These are phyloP conservation scores for Limonius californicus DNA, from an alignment of 1,140 invertebrate genomes.

Conservation along the genomic window DNA sequence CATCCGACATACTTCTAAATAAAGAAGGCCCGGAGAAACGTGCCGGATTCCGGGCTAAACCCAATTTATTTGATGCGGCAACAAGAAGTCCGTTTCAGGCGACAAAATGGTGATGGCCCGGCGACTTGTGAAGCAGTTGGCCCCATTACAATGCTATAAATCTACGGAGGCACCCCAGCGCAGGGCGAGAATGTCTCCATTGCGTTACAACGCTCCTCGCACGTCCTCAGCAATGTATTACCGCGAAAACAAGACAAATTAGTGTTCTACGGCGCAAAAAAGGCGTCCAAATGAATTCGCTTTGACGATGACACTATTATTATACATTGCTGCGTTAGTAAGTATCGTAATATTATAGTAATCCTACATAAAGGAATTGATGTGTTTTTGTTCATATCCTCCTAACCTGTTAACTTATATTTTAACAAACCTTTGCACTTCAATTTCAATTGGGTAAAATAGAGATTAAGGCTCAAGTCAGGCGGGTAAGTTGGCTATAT, in stretches of 20 bases:
- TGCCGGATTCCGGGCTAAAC: slow-evolving; percentile 26
- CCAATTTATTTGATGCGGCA: slow-evolving; percentile 44
- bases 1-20: slow-evolving; percentile 24
- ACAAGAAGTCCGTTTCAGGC: slow-evolving; percentile 40
- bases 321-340: too few relatives aligned
- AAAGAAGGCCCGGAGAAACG: slow-evolving; percentile 26
- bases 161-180: slow-evolving; percentile 29
- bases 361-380: too few relatives aligned
- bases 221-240: slow-evolving; percentile 34
- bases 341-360: too few relatives aligned
- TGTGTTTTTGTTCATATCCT: too few relatives aligned
- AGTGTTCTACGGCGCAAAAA: slow-evolving; percentile 11
- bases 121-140: slow-evolving; percentile 47
- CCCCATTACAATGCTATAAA: slow-evolving; percentile 49
- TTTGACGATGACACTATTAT: too few relatives aligned
- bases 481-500: too few relatives aligned
- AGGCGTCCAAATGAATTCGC: too few relatives aligned
- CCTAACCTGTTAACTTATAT: too few relatives aligned
- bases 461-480: too few relatives aligned
- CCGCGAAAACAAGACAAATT: slow-evolving; percentile 33
- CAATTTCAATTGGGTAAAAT: too few relatives aligned
- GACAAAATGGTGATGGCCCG: slow-evolving; percentile 46
- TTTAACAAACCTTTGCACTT: too few relatives aligned
- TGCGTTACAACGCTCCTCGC: slow-evolving; percentile 26
- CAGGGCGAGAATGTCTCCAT: slow-evolving; percentile 38